Base-by-base conservation (phyloP, 2,113 vertebrate species). In the Promerops cafer region DNA sequence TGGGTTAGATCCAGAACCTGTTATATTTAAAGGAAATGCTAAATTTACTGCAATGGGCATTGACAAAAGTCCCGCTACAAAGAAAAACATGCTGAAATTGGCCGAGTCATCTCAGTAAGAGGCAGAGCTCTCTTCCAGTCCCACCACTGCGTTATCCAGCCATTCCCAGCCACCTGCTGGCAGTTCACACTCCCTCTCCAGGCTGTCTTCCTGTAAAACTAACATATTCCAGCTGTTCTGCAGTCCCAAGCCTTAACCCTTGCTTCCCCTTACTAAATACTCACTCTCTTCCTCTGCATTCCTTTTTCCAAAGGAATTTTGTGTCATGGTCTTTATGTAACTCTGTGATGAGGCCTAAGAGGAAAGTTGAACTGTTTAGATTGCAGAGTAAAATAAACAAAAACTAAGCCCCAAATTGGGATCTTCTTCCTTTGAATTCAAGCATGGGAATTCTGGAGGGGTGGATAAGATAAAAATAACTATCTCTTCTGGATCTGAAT, bases 121-220 rank as follows among this genome's bases (percentile, higher is more conserved):
- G 54, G 54, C 81, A 96, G 74, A 76, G 35, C 31, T 47, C 74
- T 91, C 63, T 83, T 82, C 68, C 66, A 96, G 66, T 85, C 47
- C 84, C 70, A 96, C 66, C 77, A 63, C 30, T 17, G 56, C 70
- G 13, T 72, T 89, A 65, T 61, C 61, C 84, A 85, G 75, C 84
- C 89, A 59, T 93, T 91, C 96, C 84, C 95, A 96, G 66, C 57
- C 95, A 96, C 96, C 94, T 96, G 93, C 93, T 96, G 94, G 89
- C 75, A 94, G 93, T 91, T 96, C 91, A 76, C 75, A 80, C 89
- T 94, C 74, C 50, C 74, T 91, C 87, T 77, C 82, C 3, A 4
- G 50, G 89, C 57, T 87, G 70, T 56, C 70, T 96, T 96, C 93
- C 84, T 61, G 61, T 61, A 85, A 76, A 87, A 69, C 82, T 91